Conservation (phyloP, 2,797 vertebrate genomes). For the Dermochelys coriacea region DNA sequence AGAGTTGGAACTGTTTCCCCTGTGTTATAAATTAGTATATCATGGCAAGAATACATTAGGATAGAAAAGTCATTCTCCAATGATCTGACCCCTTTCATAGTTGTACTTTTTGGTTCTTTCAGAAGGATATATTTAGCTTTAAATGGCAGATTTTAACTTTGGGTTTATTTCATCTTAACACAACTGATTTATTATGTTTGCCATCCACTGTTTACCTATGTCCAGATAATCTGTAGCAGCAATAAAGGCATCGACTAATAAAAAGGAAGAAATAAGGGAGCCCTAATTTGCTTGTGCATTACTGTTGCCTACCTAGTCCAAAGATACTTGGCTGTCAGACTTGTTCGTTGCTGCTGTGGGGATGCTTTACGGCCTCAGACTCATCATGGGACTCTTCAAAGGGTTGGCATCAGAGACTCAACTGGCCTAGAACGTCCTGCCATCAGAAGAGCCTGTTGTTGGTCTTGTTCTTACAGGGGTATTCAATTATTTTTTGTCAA, state of each 20-base stretch:
- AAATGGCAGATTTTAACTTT: background rate
- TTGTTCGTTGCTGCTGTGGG: no score
- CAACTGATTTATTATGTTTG: background rate
- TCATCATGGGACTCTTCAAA: no score
- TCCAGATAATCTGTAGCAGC: background rate
- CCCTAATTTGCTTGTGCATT: background rate
- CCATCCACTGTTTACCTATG: background rate
- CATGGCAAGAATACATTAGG: background rate
- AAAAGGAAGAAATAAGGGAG: background rate
- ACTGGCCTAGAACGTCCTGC: no score
- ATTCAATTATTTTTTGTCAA: no score
- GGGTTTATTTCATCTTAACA: background rate
- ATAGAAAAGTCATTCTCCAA: background rate
- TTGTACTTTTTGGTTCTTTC: background rate
- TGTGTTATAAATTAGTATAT: background rate
- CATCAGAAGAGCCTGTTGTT: no score
- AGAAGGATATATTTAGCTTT: background rate
- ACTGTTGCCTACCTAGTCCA: no score
- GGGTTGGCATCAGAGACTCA: no score
- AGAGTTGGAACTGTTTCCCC: background rate
- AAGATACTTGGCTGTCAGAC: no score
- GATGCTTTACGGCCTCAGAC: no score
- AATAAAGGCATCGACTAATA: background rate
- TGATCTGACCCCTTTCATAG: background rate
- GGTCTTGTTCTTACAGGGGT: no score